Conservation (phyloP, 2,113 vertebrate species). For the Gavia stellata region DNA sequence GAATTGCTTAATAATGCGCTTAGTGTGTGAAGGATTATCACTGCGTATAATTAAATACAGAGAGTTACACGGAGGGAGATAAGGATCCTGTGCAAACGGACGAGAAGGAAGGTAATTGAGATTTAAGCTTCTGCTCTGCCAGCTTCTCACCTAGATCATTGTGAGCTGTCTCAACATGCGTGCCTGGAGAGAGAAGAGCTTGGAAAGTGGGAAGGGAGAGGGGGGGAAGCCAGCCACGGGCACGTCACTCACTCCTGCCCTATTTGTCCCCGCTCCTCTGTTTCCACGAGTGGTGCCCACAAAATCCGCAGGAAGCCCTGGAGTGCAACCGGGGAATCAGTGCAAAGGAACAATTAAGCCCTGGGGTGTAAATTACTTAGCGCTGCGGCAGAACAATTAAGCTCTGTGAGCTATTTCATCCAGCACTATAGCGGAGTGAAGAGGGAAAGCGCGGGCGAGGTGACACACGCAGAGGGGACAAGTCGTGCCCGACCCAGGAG, state of each 20-base stretch:
- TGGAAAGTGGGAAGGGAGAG: not conserved
- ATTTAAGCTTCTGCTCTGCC: constrained; percentile 13
- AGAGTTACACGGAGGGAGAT: not conserved
- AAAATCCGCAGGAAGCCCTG: not conserved
- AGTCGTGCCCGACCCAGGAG: rapidly evolving
- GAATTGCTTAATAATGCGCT: not conserved
- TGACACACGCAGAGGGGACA: not conserved
- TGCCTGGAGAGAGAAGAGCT: not conserved
- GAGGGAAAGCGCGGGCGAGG: rapidly evolving
- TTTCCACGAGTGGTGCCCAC: not conserved
- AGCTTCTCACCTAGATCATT: not conserved
- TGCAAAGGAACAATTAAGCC: not conserved
- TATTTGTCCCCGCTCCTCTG: not conserved
- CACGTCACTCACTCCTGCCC: not conserved
- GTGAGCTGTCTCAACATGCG: not conserved
- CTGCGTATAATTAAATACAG: not conserved
- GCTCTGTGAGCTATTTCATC: not conserved
- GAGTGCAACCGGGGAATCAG: not conserved
- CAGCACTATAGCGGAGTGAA: not conserved
- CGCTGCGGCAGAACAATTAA: not conserved
- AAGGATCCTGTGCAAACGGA: constrained; percentile 38
- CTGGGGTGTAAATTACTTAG: not conserved
- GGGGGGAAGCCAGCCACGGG: not conserved
- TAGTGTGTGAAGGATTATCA: not conserved
- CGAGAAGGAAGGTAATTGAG: constrained; percentile 16